phyloP scores from a whole-genome alignment of 1,140 invertebrate species.

The Panagrolaimus sp. region DNA sequence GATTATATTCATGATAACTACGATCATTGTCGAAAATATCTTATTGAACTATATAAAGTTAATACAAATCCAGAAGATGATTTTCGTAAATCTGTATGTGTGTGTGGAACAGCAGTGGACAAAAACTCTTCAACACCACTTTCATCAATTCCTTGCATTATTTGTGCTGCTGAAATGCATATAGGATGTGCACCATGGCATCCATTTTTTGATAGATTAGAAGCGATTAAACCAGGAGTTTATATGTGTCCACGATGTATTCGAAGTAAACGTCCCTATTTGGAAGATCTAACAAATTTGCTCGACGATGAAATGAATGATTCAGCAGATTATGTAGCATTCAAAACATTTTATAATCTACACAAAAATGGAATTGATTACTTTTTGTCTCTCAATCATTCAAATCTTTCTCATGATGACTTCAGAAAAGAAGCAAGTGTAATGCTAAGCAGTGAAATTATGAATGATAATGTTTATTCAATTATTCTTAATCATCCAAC shows the following conservation, averaged over 20 bases:
- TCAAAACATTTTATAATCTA: background rate
- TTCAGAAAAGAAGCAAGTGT: slow-evolving; percentile 1
- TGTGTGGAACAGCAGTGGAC: background rate
- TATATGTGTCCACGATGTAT: background rate
- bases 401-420: background rate
- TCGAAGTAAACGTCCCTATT: background rate
- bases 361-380: background rate
- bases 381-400: background rate
- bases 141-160: background rate
- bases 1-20: too few species aligned
- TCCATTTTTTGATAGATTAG: background rate
- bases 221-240: background rate
- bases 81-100: background rate
- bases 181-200: background rate
- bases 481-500: background rate
- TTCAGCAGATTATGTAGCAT: background rate
- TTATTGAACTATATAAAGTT: background rate
- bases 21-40: background rate
- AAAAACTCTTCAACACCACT: background rate
- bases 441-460: background rate
- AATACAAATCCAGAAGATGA: background rate
- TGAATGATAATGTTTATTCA: background rate
- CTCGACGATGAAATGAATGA: background rate
- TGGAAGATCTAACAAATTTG: background rate
- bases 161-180: background rate